Conservation (phyloP, 2,888 invertebrate genomes). For the Beris chalybata region DNA sequence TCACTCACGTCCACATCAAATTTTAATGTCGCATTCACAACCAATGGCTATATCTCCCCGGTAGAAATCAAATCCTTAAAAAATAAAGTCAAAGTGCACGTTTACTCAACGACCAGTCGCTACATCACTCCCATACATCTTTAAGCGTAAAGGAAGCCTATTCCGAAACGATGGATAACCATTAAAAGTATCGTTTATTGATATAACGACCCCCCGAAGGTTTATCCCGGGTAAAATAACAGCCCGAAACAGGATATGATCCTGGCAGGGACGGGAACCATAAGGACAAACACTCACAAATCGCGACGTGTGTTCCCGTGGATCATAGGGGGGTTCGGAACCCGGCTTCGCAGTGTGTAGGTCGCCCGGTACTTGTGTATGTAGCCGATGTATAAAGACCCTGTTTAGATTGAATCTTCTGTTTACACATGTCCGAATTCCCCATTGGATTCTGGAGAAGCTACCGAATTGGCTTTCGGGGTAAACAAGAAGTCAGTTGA, state of each 20-base stretch:
- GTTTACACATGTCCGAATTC: constrained; percentile 37
- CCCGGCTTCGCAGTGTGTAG: constrained; percentile 14
- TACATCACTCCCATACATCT: constrained; percentile 4
- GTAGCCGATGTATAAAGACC: constrained; percentile 27
- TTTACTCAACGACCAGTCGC: constrained; percentile 18
- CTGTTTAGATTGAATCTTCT: constrained; percentile 35
- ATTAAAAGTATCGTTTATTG: constrained; percentile 36
- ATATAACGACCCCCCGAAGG: constrained; percentile 34
- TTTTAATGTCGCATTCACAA: constrained; percentile 21
- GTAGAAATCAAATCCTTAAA: constrained; percentile 27
- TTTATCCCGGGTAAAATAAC: constrained; percentile 31
- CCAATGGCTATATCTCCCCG: neutral
- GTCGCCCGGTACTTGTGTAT: constrained; percentile 2
- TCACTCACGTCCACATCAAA: constrained; percentile 24
- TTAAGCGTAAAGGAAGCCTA: constrained; percentile 22
- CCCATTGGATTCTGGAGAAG: constrained; percentile 27
- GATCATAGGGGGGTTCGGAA: constrained; percentile 20
- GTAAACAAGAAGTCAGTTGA: constrained; percentile 31
- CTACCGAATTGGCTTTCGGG: constrained; percentile 26
- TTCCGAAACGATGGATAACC: constrained; percentile 32
- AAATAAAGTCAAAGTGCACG: constrained; percentile 21
- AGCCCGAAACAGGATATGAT: constrained; percentile 29
- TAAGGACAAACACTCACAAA: constrained; percentile 34
- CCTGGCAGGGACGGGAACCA: constrained; percentile 23
- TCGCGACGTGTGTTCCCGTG: constrained; percentile 35